Percentiles rank a stretch among this genome's conserved stretches.
Evolutionary conservation across 1,140 invertebrate genomes (phyloP).

Genomic region (Ctenoplectra terminalis): DNA sequence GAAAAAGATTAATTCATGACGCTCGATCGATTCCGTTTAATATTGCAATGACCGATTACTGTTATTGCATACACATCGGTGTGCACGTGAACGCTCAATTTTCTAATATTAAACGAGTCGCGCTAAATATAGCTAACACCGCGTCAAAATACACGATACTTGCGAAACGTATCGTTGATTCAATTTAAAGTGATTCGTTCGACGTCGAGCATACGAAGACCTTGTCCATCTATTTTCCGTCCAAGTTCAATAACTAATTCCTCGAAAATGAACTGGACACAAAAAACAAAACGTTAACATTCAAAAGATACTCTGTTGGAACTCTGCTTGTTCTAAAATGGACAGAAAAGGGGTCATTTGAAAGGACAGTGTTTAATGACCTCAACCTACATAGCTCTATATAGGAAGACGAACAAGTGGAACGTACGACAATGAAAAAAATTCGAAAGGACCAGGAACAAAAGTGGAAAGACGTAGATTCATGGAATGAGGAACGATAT

Average conservation of each 20-base stretch:
- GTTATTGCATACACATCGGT: not conserved
- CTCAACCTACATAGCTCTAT: no score
- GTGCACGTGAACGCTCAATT: no score
- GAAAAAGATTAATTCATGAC: not conserved
- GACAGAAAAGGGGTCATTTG: not conserved
- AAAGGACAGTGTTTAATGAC: not conserved
- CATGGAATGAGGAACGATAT: constrained; percentile 33
- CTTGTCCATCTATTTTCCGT: no score
- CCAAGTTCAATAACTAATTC: no score
- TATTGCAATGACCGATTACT: not conserved
- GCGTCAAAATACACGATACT: not conserved
- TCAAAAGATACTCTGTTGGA: not conserved
- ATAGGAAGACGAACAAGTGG: not conserved
- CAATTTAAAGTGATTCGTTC: no score
- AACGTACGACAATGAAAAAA: not conserved
- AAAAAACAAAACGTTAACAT: no score
- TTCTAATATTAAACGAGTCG: not conserved
- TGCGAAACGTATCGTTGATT: not conserved
- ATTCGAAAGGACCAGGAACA: not conserved
- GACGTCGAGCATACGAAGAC: no score
- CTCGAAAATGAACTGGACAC: no score
- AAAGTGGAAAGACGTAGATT: constrained; percentile 22
- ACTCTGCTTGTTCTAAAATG: not conserved
- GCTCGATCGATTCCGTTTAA: not conserved
- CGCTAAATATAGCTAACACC: not conserved